Evolutionary conservation across 2,113 vertebrate species (phyloP).

Genomic region (Eclectus roratus): DNA sequence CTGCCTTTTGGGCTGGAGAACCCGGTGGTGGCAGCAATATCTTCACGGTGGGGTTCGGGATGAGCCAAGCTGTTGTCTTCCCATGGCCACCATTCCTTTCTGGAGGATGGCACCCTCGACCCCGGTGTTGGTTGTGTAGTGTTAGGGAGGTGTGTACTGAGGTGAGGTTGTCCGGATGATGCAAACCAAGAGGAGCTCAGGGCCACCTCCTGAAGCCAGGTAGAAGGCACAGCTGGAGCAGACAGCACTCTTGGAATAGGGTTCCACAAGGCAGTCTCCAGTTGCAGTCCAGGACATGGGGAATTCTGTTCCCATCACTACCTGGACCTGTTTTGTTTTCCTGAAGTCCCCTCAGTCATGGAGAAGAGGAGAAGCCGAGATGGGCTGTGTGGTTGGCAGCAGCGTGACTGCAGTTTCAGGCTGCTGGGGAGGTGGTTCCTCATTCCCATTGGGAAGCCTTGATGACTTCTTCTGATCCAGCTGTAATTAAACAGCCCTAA

Average conservation of each 20-base stretch:
- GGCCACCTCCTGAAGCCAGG: neutral
- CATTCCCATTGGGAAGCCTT: neutral
- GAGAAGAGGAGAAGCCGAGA: neutral
- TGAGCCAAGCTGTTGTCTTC: neutral
- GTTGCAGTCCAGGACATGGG: neutral
- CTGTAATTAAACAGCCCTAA: neutral
- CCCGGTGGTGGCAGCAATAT: neutral
- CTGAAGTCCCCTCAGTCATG: neutral
- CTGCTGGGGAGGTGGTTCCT: neutral
- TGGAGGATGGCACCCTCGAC: neutral
- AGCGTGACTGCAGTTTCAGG: neutral
- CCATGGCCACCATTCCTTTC: neutral
- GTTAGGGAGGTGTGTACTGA: neutral
- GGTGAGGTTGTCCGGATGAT: neutral
- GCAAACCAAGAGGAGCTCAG: neutral
- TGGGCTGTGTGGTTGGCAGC: neutral
- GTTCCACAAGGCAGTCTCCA: neutral
- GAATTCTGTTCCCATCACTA: neutral
- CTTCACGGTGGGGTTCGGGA: neutral
- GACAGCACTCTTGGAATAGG: fast-evolving
- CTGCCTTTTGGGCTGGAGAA: neutral
- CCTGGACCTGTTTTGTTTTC: neutral
- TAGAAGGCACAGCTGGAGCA: neutral
- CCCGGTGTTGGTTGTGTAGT: neutral
- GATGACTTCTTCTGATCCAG: neutral